Conservation (phyloP, 1,140 invertebrate species). For the Danaus plexippus region DNA sequence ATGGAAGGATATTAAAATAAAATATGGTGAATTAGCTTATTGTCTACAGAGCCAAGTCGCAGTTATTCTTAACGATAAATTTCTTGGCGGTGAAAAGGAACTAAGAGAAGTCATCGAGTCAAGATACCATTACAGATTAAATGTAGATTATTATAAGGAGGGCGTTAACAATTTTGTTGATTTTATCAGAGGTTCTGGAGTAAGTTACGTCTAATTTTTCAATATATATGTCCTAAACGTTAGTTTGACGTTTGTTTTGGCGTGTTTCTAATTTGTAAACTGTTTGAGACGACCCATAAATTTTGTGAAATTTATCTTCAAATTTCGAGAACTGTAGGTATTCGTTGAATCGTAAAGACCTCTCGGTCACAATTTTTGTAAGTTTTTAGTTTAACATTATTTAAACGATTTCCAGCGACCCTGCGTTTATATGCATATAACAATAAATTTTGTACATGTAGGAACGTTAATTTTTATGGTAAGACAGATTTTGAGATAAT, state of each 20-base stretch:
- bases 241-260: too few relatives aligned
- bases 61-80: slow-evolving; percentile 56
- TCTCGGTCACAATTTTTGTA: too few relatives aligned
- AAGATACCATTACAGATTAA: slow-evolving; percentile 51
- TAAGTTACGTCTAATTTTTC: slow-evolving; percentile 25
- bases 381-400: too few relatives aligned
- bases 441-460: slow-evolving; percentile 49
- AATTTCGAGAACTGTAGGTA: too few relatives aligned
- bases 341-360: too few relatives aligned
- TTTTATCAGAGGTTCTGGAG: slow-evolving; percentile 39
- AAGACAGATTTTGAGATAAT: slow-evolving; percentile 21
- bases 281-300: too few relatives aligned
- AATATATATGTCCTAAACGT: not conserved
- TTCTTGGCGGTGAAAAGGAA: slow-evolving; percentile 61
- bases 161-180: slow-evolving; percentile 45
- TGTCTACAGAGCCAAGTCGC: slow-evolving; percentile 49
- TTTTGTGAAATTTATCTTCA: too few relatives aligned
- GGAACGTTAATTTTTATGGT: slow-evolving; percentile 70
- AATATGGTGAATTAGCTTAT: slow-evolving; percentile 39
- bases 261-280: too few relatives aligned
- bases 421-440: slow-evolving; percentile 65
- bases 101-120: slow-evolving; percentile 51
- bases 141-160: slow-evolving; percentile 55
- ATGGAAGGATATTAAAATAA: slow-evolving; percentile 45
- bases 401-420: slow-evolving; percentile 58